phyloP scores from a whole-genome alignment of 2,113 vertebrate species.

The Triplophysa rosa region DNA sequence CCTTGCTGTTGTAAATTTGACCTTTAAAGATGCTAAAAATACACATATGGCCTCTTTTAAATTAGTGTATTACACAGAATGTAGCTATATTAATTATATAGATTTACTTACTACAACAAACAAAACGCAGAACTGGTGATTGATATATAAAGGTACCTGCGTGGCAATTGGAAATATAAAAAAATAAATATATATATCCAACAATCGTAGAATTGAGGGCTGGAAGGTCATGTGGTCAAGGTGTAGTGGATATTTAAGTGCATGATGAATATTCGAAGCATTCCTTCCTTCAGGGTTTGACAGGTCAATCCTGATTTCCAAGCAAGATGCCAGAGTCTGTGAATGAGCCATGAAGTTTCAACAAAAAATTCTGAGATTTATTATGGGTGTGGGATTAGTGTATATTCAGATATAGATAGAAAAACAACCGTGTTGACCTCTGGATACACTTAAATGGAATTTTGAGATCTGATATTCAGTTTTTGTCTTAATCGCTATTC shows the following conservation, averaged over 20 bases:
- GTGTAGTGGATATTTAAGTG: slow-evolving; percentile 6
- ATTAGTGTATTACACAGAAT: not conserved
- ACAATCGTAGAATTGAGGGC: not conserved
- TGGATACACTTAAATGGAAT: not conserved
- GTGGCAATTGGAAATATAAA: not conserved
- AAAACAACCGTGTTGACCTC: slow-evolving; percentile 20
- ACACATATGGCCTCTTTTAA: not conserved
- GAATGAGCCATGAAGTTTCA: slow-evolving; percentile 56
- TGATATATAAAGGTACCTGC: not conserved
- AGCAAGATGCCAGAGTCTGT: slow-evolving; percentile 64
- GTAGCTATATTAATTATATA: not conserved
- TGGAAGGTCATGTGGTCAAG: not conserved
- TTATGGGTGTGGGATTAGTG: slow-evolving; percentile 60
- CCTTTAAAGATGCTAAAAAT: not conserved
- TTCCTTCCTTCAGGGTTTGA: slow-evolving; percentile 59
- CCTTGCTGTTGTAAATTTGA: not conserved
- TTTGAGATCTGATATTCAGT: not conserved
- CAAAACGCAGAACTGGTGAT: not conserved
- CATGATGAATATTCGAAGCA: slow-evolving; percentile 54
- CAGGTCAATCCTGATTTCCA: slow-evolving; percentile 65
- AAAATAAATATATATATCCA: not conserved
- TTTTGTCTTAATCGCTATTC: not conserved
- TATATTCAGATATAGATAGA: slow-evolving; percentile 44
- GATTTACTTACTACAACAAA: not conserved
- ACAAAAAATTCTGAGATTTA: slow-evolving; percentile 54